phyloP scores from a whole-genome alignment of 2,113 vertebrate genomes.

The Aspiorhynchus laticeps region DNA sequence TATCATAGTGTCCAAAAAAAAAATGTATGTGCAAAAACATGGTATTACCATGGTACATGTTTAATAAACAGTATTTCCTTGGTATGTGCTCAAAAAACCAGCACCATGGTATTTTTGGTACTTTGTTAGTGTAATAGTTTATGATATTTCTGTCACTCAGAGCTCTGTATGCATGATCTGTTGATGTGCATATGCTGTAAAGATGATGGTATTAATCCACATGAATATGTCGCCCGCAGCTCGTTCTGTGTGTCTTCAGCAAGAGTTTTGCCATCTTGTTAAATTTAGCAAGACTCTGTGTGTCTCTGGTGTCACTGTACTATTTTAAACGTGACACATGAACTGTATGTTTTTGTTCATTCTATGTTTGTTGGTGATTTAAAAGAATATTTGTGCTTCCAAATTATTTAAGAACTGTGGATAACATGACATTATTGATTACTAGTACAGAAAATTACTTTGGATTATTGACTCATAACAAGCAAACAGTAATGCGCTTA shows the following conservation, averaged over 20 bases:
- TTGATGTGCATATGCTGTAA: background rate
- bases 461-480: no score
- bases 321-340: background rate
- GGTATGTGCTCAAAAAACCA: background rate
- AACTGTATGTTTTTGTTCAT: background rate
- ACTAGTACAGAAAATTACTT: background rate
- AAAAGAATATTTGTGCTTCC: background rate
- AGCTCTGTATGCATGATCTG: background rate
- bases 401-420: background rate
- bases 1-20: background rate
- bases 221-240: background rate
- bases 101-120: background rate
- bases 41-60: background rate
- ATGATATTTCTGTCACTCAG: background rate
- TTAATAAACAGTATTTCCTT: background rate
- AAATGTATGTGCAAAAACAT: background rate
- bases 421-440: background rate
- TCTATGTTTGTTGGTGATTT: conserved; percentile 2
- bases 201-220: background rate
- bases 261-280: conserved; percentile 1
- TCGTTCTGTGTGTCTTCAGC: background rate
- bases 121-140: background rate
- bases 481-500: background rate
- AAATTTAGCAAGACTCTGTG: conserved; percentile 10
- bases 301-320: conserved; percentile 8